Conservation (phyloP, 2,113 vertebrate species). For the Poeciliopsis prolifica region DNA sequence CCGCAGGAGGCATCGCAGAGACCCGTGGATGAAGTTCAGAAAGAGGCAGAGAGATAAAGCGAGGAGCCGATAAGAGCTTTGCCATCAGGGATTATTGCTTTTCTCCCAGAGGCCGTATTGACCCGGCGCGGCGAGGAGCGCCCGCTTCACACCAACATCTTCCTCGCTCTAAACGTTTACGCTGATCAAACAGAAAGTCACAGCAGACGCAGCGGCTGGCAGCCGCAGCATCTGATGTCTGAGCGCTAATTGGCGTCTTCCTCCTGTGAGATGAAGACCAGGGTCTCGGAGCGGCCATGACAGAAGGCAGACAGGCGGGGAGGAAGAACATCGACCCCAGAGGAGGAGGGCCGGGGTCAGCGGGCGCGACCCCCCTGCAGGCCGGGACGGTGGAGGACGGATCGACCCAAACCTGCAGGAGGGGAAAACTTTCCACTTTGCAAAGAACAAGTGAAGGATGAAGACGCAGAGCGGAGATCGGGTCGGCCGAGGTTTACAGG, state of each 20-base stretch:
- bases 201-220: conserved; percentile 25
- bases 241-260: conserved; percentile 59
- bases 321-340: conserved; percentile 54
- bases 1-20: conserved; percentile 7
- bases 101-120: conserved; percentile 67
- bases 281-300: conserved; percentile 18
- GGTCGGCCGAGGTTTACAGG: conserved; percentile 12
- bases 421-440: conserved; percentile 63
- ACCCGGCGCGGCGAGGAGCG: conserved; percentile 39
- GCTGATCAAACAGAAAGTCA: conserved; percentile 34
- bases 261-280: conserved; percentile 37
- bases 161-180: conserved; percentile 18
- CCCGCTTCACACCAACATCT: conserved; percentile 19
- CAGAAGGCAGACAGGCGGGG: conserved; percentile 43
- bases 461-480: not conserved
- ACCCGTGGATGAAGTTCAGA: conserved; percentile 4
- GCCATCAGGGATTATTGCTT: conserved; percentile 66
- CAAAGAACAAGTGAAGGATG: conserved; percentile 47
- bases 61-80: conserved; percentile 55
- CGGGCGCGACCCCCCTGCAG: conserved; percentile 42
- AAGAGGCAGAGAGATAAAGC: conserved; percentile 19
- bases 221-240: conserved; percentile 13
- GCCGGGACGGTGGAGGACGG: conserved; percentile 43
- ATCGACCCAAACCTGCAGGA: conserved; percentile 70
- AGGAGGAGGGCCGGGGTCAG: not conserved